These are phyloP conservation scores for Volucella inanis DNA, from an alignment of 2,888 invertebrate genomes.

Conservation along the genomic window DNA sequence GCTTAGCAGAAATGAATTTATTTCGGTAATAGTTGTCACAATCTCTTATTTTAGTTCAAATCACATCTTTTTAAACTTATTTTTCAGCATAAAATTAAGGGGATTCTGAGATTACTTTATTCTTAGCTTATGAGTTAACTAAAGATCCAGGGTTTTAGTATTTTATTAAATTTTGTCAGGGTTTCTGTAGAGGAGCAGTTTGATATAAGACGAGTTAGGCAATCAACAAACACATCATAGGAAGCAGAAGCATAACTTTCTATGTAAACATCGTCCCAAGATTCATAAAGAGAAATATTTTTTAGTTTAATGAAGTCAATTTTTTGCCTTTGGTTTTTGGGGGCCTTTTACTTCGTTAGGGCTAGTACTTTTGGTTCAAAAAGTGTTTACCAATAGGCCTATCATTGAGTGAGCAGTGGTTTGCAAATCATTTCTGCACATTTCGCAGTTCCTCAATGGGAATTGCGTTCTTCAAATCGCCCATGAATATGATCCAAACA, in stretches of 20 bases:
- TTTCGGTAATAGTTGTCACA: no score
- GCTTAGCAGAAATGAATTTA: no score
- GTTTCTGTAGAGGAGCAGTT: not conserved
- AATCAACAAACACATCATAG: not conserved
- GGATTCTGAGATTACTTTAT: no score
- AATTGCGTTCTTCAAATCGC: not conserved
- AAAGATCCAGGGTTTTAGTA: no score
- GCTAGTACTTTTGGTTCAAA: not conserved
- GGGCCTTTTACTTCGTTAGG: not conserved
- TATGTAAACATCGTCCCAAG: not conserved
- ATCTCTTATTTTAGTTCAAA: no score
- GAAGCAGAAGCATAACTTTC: no score
- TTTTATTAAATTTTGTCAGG: no score
- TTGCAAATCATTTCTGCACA: slow-evolving; percentile 1
- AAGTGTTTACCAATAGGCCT: no score
- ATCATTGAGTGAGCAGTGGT: slow-evolving; percentile 9
- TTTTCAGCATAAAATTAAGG: no score
- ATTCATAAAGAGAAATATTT: not conserved
- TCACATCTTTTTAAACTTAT: no score
- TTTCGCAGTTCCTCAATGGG: not conserved
- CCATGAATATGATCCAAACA: slow-evolving; percentile 6
- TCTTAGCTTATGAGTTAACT: no score
- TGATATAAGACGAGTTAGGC: not conserved
- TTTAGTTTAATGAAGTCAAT: no score
- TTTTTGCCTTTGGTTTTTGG: not conserved